phyloP scores from a whole-genome alignment of 2,888 invertebrate genomes.

The Xestia sexstrigata region DNA sequence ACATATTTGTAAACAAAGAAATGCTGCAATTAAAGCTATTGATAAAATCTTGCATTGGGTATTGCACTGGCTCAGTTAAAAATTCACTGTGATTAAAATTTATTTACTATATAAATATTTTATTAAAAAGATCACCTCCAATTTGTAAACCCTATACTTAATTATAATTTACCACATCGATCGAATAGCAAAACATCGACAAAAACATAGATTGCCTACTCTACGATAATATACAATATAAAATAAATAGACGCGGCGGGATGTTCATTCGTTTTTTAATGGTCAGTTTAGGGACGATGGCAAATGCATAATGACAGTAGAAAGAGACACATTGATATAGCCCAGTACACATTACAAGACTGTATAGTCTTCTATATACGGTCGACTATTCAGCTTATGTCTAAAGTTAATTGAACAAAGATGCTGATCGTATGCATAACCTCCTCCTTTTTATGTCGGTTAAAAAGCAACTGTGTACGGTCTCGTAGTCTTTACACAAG shows the following conservation, averaged over 20 bases:
- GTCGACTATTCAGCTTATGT: background rate
- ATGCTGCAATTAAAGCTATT: constrained; percentile 65
- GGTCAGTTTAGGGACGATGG: background rate
- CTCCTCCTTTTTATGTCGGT: no score
- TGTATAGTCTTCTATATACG: no score
- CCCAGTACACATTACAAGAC: background rate
- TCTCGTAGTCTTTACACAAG: background rate
- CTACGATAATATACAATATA: constrained; percentile 58
- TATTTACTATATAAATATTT: constrained; percentile 33
- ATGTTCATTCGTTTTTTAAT: constrained; percentile 1
- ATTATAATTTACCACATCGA: constrained; percentile 41
- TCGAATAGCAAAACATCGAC: constrained; percentile 54
- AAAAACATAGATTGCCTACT: constrained; percentile 53
- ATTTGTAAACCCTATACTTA: constrained; percentile 20
- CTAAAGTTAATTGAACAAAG: background rate
- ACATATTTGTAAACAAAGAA: constrained; percentile 46
- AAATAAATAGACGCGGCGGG: constrained; percentile 52
- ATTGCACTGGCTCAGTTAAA: constrained; percentile 49
- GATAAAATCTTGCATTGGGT: constrained; percentile 32
- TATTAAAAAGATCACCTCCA: constrained; percentile 44
- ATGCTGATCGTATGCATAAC: no score
- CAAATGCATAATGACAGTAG: background rate
- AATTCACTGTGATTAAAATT: constrained; percentile 4
- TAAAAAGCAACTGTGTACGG: no score
- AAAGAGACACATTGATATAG: background rate